These are phyloP conservation scores for Spialia ferax DNA, from an alignment of 2,888 invertebrate genomes.

Conservation along the genomic window DNA sequence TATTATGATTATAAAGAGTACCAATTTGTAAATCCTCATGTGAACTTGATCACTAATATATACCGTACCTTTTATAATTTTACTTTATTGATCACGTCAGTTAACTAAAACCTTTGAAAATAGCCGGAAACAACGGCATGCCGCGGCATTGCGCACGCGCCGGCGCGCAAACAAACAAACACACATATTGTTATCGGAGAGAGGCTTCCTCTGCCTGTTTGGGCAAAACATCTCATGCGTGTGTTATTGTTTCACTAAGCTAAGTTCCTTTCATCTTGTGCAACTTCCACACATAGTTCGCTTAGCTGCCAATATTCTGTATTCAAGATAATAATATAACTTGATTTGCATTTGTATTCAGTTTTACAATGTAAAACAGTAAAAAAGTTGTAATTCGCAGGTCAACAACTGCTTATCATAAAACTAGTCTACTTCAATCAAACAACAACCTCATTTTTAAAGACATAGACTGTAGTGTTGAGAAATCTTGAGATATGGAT, in stretches of 20 bases:
- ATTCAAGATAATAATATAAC: no score
- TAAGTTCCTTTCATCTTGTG: slow-evolving; percentile 43
- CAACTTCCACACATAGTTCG: neutral
- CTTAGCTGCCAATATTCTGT: neutral
- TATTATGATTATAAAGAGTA: no score
- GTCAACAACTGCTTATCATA: slow-evolving; percentile 20
- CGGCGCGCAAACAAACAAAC: slow-evolving; percentile 55
- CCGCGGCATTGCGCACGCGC: slow-evolving; percentile 57
- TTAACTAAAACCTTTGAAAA: slow-evolving; percentile 35
- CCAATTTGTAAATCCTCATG: no score
- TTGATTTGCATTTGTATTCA: slow-evolving; percentile 40
- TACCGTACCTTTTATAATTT: neutral
- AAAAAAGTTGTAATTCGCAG: neutral
- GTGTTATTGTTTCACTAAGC: slow-evolving; percentile 41
- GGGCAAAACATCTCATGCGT: slow-evolving; percentile 40
- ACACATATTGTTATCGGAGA: slow-evolving; percentile 50
- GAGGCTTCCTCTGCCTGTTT: slow-evolving; percentile 54
- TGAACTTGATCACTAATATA: no score
- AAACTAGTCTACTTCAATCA: neutral
- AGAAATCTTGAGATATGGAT: slow-evolving; percentile 6
- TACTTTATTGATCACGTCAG: neutral
- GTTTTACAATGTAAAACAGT: neutral
- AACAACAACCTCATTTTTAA: neutral
- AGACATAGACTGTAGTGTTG: slow-evolving; percentile 13
- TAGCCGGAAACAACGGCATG: slow-evolving; percentile 57